Evolutionary conservation across 2,888 invertebrate genomes (phyloP).

Genomic region (Synergus gifuensis): DNA sequence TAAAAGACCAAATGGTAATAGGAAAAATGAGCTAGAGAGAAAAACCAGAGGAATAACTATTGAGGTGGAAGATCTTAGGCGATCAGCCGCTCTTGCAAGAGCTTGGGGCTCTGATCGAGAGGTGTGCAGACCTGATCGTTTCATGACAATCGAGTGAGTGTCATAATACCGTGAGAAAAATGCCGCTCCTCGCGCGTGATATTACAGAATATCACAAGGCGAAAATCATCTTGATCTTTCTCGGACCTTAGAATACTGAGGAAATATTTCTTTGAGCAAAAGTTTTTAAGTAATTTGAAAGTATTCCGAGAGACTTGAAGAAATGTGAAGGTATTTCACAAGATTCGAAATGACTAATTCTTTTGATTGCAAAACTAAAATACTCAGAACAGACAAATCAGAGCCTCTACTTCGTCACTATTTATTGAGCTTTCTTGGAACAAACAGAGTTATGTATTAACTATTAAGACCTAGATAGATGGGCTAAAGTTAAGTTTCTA

Average conservation of each 20-base stretch:
- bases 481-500: neutral
- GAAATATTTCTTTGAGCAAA: conserved; percentile 20
- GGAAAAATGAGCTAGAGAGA: neutral
- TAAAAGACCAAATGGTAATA: neutral
- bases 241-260: conserved; percentile 3
- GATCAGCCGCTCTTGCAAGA: conserved; percentile 1
- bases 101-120: conserved; percentile 10
- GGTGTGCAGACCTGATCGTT: conserved; percentile 13
- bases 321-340: no score
- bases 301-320: no score
- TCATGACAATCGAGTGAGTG: conserved; percentile 39
- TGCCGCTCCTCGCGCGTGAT: conserved; percentile 30
- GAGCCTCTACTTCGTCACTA: neutral
- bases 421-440: neutral
- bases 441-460: neutral
- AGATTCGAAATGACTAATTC: neutral
- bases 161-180: conserved; percentile 42
- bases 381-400: neutral
- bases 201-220: conserved; percentile 29
- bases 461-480: neutral
- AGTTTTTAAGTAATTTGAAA: no score
- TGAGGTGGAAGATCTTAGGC: conserved; percentile 12
- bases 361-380: neutral
- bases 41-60: neutral
- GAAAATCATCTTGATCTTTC: conserved; percentile 38